Conservation (phyloP, 2,888 invertebrate genomes). For the Melikaiella ostensackeni region DNA sequence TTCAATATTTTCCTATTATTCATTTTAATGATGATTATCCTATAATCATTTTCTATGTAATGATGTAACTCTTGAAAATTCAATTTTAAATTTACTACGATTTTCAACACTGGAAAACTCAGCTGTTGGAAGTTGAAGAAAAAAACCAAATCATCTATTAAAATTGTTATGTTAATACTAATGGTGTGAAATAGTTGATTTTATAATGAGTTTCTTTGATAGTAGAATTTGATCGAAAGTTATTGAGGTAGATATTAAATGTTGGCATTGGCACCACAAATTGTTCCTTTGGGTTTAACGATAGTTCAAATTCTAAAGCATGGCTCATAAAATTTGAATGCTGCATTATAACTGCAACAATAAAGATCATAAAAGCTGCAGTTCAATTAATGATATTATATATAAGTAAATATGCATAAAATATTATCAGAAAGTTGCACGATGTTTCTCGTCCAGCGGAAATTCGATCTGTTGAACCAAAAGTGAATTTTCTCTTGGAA, state of each 20-base stretch:
- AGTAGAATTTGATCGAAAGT: neutral
- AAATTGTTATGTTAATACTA: neutral
- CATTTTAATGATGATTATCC: no score
- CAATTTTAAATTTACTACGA: no score
- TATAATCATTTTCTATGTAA: no score
- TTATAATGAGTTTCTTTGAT: neutral
- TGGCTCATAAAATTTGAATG: neutral
- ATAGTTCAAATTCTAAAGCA: neutral
- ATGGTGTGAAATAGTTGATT: neutral
- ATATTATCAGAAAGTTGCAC: no score
- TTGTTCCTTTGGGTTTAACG: neutral
- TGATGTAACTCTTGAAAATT: no score
- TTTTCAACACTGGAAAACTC: neutral
- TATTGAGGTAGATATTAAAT: neutral
- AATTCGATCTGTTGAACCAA: no score
- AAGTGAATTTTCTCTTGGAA: no score
- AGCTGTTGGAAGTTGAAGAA: no score
- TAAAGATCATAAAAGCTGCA: neutral
- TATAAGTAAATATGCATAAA: no score
- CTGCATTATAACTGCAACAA: neutral
- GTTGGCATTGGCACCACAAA: neutral
- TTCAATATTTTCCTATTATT: no score
- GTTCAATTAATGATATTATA: neutral
- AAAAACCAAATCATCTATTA: no score
- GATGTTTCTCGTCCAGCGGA: no score